Evolutionary conservation across 2,797 vertebrate species (phyloP).

Genomic region (Serranus cabrilla): DNA sequence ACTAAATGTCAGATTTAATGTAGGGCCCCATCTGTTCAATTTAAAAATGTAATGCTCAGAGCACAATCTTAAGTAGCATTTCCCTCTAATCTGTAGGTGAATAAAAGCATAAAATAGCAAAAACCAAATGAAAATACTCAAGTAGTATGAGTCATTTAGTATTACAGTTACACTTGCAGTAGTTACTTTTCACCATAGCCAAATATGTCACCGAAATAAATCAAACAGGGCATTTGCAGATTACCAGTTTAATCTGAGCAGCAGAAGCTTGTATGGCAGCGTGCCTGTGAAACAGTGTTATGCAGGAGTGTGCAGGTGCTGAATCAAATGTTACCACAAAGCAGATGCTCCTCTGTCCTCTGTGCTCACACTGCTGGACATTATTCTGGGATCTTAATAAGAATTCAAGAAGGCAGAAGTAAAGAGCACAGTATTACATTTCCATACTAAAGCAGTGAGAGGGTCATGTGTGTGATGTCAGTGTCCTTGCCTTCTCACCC

Average conservation of each 20-base stretch:
- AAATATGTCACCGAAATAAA: slow-evolving; percentile 53
- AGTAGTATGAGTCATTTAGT: neutral
- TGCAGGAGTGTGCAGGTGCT: slow-evolving; percentile 13
- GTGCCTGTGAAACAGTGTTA: slow-evolving; percentile 18
- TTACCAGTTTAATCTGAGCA: slow-evolving; percentile 66
- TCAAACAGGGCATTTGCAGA: slow-evolving; percentile 59
- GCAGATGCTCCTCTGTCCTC: neutral
- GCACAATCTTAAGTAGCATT: neutral
- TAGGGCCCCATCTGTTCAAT: too few species aligned
- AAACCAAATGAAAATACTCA: neutral
- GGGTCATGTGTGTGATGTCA: slow-evolving; percentile 5
- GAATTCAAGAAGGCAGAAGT: slow-evolving; percentile 7
- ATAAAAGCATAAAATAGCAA: neutral
- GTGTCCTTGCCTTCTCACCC: slow-evolving; percentile 1
- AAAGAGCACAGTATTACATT: slow-evolving; percentile 25
- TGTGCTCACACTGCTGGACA: neutral
- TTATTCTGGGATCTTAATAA: neutral
- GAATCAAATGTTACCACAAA: slow-evolving; percentile 18
- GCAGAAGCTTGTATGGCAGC: slow-evolving; percentile 32
- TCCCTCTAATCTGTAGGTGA: neutral
- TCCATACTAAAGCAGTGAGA: slow-evolving; percentile 11
- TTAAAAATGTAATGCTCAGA: too few species aligned
- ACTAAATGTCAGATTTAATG: too few species aligned
- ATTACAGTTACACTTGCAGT: neutral
- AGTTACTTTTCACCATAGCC: slow-evolving; percentile 25